These are phyloP conservation scores for Steatocranus sp. DNA, from an alignment of 2,797 vertebrate species.

Conservation along the genomic window DNA sequence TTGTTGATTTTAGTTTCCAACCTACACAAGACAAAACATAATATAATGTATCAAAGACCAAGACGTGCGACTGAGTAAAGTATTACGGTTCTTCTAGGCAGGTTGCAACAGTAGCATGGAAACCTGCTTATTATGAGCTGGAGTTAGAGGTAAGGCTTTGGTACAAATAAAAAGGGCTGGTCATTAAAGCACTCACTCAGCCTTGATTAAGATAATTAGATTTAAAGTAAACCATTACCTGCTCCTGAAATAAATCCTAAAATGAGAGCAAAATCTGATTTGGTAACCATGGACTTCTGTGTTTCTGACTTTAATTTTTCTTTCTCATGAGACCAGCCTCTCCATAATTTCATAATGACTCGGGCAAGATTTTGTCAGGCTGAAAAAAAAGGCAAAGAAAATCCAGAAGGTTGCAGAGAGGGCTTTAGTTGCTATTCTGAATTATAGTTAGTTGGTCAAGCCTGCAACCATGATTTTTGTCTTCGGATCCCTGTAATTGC, in stretches of 20 bases:
- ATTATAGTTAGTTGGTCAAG: conserved; percentile 39
- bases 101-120: conserved; percentile 2
- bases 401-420: conserved; percentile 21
- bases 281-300: background rate
- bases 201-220: conserved; percentile 43
- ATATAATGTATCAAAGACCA: background rate
- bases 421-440: conserved; percentile 53
- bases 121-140: conserved; percentile 7
- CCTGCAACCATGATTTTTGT: conserved; percentile 59
- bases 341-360: conserved; percentile 38
- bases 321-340: conserved; percentile 16
- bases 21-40: background rate
- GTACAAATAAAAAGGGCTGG: conserved; percentile 32
- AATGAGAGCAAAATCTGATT: conserved; percentile 53
- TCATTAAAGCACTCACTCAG: conserved; percentile 39
- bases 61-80: background rate
- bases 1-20: background rate
- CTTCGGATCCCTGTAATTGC: conserved; percentile 62
- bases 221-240: conserved; percentile 44
- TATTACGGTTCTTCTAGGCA: background rate
- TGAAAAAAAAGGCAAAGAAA: background rate
- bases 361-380: background rate
- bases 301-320: conserved; percentile 18
- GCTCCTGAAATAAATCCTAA: conserved; percentile 47
- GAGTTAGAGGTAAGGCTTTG: background rate